phyloP scores from a whole-genome alignment of 2,888 invertebrate genomes.

The Hedychridium roseum region DNA sequence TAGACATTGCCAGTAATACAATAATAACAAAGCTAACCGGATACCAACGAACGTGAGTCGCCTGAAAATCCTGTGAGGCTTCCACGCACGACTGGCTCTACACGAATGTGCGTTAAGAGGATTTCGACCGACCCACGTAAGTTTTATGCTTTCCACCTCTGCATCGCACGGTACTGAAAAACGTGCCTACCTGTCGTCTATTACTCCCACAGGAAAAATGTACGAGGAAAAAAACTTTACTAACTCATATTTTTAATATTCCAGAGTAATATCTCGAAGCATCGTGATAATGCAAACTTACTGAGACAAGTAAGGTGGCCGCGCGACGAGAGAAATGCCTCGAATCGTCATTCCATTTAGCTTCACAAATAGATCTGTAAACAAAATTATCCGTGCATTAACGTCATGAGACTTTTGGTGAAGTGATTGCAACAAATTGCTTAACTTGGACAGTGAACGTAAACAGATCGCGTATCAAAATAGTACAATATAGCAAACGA shows the following conservation, averaged over 20 bases:
- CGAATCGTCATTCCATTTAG: conserved; percentile 70
- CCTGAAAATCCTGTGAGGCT: conserved; percentile 32
- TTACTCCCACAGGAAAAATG: no score
- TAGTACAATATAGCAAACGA: no score
- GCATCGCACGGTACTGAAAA: no score
- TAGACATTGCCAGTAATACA: conserved; percentile 32
- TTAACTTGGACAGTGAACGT: no score
- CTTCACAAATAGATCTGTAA: conserved; percentile 68
- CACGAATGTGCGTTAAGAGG: conserved; percentile 33
- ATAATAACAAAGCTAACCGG: conserved; percentile 27
- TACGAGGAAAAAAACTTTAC: no score
- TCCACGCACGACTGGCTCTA: conserved; percentile 31
- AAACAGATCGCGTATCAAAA: no score
- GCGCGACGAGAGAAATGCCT: conserved; percentile 71
- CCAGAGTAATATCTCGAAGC: no score
- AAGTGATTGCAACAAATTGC: no score
- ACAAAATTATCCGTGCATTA: no score
- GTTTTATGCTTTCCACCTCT: background rate
- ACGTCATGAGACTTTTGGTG: no score
- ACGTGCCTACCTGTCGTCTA: no score
- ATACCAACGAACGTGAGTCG: conserved; percentile 10
- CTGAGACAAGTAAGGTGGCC: conserved; percentile 69
- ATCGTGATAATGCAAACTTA: conserved; percentile 62
- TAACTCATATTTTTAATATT: no score
- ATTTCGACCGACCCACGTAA: conserved; percentile 18